These are phyloP conservation scores for Dorcus parallelipipedus DNA, from an alignment of 2,888 invertebrate species.

Conservation along the genomic window DNA sequence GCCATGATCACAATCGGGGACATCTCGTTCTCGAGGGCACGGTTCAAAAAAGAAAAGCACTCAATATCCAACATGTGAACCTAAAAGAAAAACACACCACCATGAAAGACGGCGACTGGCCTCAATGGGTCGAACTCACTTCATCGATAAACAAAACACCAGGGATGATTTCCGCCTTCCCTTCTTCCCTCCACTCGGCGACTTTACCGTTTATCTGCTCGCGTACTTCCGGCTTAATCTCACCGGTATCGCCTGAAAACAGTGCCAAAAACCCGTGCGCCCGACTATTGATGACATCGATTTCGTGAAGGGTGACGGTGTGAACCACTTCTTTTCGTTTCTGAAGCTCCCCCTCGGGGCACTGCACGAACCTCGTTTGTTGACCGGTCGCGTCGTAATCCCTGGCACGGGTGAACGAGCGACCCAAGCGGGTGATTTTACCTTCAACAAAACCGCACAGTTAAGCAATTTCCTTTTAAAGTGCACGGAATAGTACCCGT, in stretches of 20 bases:
- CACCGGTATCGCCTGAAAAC: constrained; percentile 98
- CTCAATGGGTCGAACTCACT: constrained; percentile 48
- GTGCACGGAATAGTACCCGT: constrained; percentile 63
- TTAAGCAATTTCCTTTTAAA: not conserved
- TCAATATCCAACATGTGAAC: constrained; percentile 99
- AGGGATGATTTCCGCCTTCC: constrained; percentile 97
- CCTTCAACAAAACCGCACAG: constrained; percentile 25
- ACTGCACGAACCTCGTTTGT: constrained; percentile 87
- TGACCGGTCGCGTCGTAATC: constrained; percentile 96
- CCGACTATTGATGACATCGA: constrained; percentile 97
- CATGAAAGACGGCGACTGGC: not conserved
- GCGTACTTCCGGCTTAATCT: constrained; percentile 95
- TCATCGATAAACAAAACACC: constrained; percentile 97
- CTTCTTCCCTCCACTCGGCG: constrained; percentile 98
- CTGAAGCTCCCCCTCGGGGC: constrained; percentile 97
- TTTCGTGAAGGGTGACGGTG: constrained; percentile 97
- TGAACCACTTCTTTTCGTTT: constrained; percentile 97
- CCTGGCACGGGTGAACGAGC: constrained; percentile 92
- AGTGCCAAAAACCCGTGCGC: constrained; percentile 97
- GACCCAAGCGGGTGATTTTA: constrained; percentile 63
- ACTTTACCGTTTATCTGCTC: constrained; percentile 95
- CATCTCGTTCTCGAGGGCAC: constrained; percentile 95
- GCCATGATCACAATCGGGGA: constrained; percentile 99
- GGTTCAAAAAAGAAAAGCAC: constrained; percentile 96
- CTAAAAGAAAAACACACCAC: constrained; percentile 36